A percentile compares a stretch with the other conserved stretches of the same genome.
Conservation (phyloP, 2,797 vertebrate genomes). For the Phylloscopus collybita region DNA sequence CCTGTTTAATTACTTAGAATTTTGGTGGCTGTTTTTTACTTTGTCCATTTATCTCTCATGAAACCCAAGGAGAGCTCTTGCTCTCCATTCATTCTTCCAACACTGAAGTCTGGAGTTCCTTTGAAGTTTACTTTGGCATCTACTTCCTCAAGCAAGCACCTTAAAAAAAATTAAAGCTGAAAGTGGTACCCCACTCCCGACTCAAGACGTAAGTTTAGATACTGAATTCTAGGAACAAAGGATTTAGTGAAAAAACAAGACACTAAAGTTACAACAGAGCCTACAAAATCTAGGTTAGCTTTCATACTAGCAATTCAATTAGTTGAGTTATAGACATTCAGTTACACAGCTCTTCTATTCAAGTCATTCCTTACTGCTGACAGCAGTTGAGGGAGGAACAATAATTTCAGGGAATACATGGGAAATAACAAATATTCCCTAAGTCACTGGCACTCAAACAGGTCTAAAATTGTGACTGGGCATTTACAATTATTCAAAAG, state of each 20-base stretch:
- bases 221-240: constrained; percentile 62
- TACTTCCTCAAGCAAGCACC: constrained; percentile 73
- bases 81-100: constrained; percentile 32
- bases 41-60: constrained; percentile 60
- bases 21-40: constrained; percentile 15
- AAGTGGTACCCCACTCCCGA: constrained; percentile 63
- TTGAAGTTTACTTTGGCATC: constrained; percentile 67
- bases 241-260: constrained; percentile 68
- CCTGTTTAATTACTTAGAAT: constrained; percentile 1
- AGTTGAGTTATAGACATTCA: constrained; percentile 70
- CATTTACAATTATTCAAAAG: constrained; percentile 42
- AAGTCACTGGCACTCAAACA: constrained; percentile 64
- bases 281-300: constrained; percentile 73
- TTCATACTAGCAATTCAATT: constrained; percentile 66
- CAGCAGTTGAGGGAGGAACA: constrained; percentile 57
- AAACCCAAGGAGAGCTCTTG: constrained; percentile 53
- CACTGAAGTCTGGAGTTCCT: constrained; percentile 53
- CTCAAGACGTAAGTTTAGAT: constrained; percentile 57
- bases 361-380: constrained; percentile 66
- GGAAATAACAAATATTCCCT: constrained; percentile 64
- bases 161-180: constrained; percentile 62
- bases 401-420: constrained; percentile 49
- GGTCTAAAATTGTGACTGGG: constrained; percentile 59
- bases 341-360: constrained; percentile 69
- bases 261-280: constrained; percentile 69